Base-by-base conservation (phyloP, 2,113 vertebrate genomes). In the Vimba vimba region DNA sequence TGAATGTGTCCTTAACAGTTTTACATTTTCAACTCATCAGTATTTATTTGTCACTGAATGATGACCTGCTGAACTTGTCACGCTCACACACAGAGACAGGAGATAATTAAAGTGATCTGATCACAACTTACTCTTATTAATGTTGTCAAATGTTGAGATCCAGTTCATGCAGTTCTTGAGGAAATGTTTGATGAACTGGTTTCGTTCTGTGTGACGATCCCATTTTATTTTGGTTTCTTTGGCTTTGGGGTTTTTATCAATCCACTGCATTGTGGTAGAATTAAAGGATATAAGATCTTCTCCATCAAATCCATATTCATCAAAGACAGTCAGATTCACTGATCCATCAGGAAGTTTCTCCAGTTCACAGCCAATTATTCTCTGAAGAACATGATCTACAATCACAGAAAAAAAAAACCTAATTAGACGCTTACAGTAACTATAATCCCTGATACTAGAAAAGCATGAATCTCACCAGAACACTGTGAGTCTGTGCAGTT, bases 251-350 rank as follows among this genome's bases (percentile, higher is more conserved):
- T 0, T 59, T 57, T 78, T 57, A 6, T 57, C 52, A 4, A 55
- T 78, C 75, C 75, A 78, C 52, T 57, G 2, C 30, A 2, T 1
- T 6, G 27, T 36, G 8, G 36, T 6, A 78, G 0, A 13, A 36
- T 78, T 6, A 21, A 78, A 78, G 19, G 9, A 1, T 11, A 78
- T 57, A 12, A 36, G 23, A 23, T 57, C 75, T 0, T 33, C 30
- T 78, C 52, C 75, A n/a, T 78, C 47, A 78, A 36, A 77, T 12
- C 25, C 4, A 55, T 55, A 77, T 19, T 77, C 27, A 77, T 77
- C 27, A 77, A 27, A 77, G 7, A 15, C 74, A 4, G 1, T 33
- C 74, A 21, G 74, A 77, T 2, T 52, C n/a, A 10, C 3, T 68
- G 66, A 8, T 68, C 66, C 50, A 57, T 33, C 10, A 10, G 47